Percentiles rank a stretch among this genome's conserved stretches.
phyloP scores from a whole-genome alignment of 2,888 invertebrate species.

The Troides helena region DNA sequence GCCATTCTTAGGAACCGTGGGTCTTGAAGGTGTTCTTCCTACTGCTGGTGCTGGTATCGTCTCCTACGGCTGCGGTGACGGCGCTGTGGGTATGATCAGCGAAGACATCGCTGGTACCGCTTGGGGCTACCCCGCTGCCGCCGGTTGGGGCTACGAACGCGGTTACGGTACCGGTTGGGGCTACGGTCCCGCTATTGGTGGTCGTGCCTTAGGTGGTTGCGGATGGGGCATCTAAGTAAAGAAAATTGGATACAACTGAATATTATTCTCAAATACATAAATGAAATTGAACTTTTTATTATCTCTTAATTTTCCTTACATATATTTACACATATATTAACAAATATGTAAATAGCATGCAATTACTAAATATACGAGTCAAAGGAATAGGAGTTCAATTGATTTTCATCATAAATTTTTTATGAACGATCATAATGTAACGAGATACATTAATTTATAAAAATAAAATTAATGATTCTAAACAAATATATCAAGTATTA shows the following conservation, averaged over 20 bases:
- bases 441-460: no score
- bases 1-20: conserved; percentile 44
- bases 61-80: conserved; percentile 42
- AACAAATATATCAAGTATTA: no score
- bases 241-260: background rate
- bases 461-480: no score
- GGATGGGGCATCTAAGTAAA: conserved; percentile 21
- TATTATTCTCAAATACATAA: no score
- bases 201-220: conserved; percentile 27
- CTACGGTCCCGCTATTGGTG: conserved; percentile 24
- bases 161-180: conserved; percentile 6
- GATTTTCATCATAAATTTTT: no score
- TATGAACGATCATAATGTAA: no score
- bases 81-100: conserved; percentile 36
- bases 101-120: conserved; percentile 33
- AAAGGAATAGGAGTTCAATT: no score
- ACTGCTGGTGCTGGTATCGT: conserved; percentile 46
- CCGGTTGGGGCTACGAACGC: conserved; percentile 26
- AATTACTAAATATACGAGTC: no score
- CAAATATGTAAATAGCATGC: no score
- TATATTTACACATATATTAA: no score
- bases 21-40: conserved; percentile 43
- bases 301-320: no score
- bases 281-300: no score
- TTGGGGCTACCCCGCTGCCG: conserved; percentile 28